phyloP scores from a whole-genome alignment of 2,113 vertebrate genomes.

The Sinocyclocheilus anshuiensis region DNA sequence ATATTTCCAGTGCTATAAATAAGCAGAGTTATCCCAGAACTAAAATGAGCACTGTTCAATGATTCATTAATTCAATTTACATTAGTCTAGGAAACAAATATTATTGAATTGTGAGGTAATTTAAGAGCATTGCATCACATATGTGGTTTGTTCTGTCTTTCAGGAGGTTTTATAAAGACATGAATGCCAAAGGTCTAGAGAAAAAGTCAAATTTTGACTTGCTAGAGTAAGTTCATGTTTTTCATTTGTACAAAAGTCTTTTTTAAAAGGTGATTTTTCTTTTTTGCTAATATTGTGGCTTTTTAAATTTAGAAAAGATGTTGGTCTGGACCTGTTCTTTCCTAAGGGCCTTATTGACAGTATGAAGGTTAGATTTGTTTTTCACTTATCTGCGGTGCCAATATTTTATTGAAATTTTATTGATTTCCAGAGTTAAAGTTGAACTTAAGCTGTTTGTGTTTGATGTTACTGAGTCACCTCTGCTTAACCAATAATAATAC shows the following conservation, averaged over 20 bases:
- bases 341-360: constrained; percentile 87
- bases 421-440: too few relatives aligned
- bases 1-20: too few relatives aligned
- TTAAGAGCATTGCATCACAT: neutral
- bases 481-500: too few relatives aligned
- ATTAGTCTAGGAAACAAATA: neutral
- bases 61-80: neutral
- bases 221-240: constrained; percentile 83
- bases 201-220: constrained; percentile 97
- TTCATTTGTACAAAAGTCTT: neutral
- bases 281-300: neutral
- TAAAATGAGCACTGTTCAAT: neutral
- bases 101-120: neutral
- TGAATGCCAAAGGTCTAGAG: constrained; percentile 92
- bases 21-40: too few relatives aligned
- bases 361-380: constrained; percentile 83
- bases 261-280: neutral
- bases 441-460: too few relatives aligned
- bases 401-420: neutral
- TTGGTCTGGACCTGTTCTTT: constrained; percentile 92
- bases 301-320: constrained; percentile 84
- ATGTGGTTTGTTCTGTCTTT: constrained; percentile 20
- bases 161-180: constrained; percentile 96
- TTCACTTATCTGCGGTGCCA: neutral
- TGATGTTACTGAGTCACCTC: too few relatives aligned